Percentiles rank a stretch among this genome's conserved stretches.
Evolutionary conservation across 1,140 invertebrate species (phyloP).

Genomic region (Caenorhabditis briggsae): DNA sequence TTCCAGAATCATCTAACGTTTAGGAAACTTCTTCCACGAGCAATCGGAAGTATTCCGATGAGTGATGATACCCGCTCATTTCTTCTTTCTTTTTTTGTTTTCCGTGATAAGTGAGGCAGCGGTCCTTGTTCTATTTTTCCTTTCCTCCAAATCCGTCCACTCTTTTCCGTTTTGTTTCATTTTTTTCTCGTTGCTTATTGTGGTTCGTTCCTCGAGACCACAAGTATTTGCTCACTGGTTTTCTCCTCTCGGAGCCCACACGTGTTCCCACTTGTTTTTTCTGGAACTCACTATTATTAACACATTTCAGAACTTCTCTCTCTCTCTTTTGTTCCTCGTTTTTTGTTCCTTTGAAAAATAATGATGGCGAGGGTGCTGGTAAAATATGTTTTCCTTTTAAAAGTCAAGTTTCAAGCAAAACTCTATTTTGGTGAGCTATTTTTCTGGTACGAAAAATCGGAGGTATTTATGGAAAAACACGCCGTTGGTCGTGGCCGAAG

Average conservation of each 20-base stretch:
- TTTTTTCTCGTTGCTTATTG: background rate
- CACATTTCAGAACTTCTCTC: background rate
- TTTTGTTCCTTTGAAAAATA: background rate
- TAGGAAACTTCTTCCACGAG: background rate
- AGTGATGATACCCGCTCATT: slow-evolving; percentile 20
- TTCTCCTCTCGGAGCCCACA: background rate
- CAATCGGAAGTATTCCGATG: slow-evolving; percentile 19
- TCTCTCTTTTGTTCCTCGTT: background rate
- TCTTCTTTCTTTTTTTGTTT: background rate
- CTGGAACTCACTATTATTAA: no score
- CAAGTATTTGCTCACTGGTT: slow-evolving; percentile 31
- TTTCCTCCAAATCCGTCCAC: background rate
- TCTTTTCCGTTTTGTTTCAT: background rate
- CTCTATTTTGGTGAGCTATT: no score
- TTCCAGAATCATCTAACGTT: background rate
- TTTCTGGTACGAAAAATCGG: no score
- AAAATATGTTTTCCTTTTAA: no score
- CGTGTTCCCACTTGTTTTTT: no score
- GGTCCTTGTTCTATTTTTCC: slow-evolving; percentile 4
- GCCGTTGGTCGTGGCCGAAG: no score
- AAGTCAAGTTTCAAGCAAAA: no score
- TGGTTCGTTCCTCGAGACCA: background rate
- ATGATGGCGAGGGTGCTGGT: no score
- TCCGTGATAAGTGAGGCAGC: slow-evolving; percentile 13
- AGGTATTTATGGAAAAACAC: no score